A percentile compares a stretch with the other conserved stretches of the same genome.
Evolutionary conservation across 2,113 vertebrate species (phyloP).

Genomic region (Marmota monax): DNA sequence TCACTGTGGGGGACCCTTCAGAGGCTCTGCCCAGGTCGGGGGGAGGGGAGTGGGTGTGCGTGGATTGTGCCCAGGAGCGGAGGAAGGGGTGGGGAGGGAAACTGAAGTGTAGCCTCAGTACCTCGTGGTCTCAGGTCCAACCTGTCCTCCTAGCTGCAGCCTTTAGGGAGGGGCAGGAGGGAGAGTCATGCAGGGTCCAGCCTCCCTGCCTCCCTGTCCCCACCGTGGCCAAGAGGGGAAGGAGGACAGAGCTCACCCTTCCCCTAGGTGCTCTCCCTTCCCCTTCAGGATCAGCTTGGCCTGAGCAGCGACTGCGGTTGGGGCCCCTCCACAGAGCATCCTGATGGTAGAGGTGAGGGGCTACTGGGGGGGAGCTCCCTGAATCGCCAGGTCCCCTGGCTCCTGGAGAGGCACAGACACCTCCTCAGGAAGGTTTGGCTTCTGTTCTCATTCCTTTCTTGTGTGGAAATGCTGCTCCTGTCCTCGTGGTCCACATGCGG

Average conservation of each 20-base stretch:
- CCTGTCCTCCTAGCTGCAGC: neutral
- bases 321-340: neutral
- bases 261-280: neutral
- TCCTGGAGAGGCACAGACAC: neutral
- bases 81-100: neutral
- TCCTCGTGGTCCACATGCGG: neutral
- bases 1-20: neutral
- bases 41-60: accelerated
- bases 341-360: neutral
- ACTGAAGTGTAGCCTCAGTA: neutral
- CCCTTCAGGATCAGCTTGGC: neutral
- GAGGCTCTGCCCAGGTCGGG: neutral
- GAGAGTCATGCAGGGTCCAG: accelerated
- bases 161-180: neutral
- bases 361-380: neutral
- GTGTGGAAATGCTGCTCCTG: neutral
- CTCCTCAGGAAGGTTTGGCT: neutral
- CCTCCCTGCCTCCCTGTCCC: neutral
- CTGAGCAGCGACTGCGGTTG: neutral
- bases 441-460: neutral
- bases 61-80: neutral
- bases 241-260: neutral
- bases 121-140: neutral
- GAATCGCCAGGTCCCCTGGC: neutral
- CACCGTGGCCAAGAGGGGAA: neutral